Evolutionary conservation across 1,140 invertebrate species (phyloP), one percentile per base, ranked within the genome.

Genomic region (Achatina immaculata): DNA sequence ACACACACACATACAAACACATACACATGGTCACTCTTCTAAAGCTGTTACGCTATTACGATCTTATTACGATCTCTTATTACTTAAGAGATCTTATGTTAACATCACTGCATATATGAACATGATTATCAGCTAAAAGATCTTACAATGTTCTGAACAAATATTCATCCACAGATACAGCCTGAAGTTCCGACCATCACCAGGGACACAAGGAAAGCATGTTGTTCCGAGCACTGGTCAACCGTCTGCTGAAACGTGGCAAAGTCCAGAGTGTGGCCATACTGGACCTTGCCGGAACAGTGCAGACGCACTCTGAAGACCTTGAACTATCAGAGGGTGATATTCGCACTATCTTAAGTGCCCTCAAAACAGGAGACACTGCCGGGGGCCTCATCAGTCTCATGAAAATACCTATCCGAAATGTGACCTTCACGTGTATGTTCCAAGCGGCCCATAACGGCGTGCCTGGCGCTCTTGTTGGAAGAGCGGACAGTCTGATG

Each of bases 231-330:
- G 14, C 51, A 6, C 51, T 55, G 14, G n/a, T 55, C n/a, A 55
- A 55, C 24, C 51, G 51, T 55, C 51, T 55, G 6, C 51, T 55
- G 7, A 55, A 34, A 31, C 34, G 43, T 79, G n/a, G 68, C 65
- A 79, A 66, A 43, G 4, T 31, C 1, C 19, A 34, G 34, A 42
- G 36, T 69, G 40, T 69, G 66, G 40, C 66, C 36, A 69, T 75
- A 45, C 55, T 28, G 28, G 55, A 38, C n/a, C 34, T 51, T 75
- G 72, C 48, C 19, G 43, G 71, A 31, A 43, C 7, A n/a, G 31
- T 43, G 6, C 40, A 28, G 28, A 43, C 24, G 24, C 66, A 16
- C n/a, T 34, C 40, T 4, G 66, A 69, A 38, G 24, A 69, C 40
- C 66, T 69, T 34, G 36, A 69, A 24, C 24, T 69, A 3, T 69